phyloP scores from a whole-genome alignment of 2,888 invertebrate genomes.

The Fragum sueziense region DNA sequence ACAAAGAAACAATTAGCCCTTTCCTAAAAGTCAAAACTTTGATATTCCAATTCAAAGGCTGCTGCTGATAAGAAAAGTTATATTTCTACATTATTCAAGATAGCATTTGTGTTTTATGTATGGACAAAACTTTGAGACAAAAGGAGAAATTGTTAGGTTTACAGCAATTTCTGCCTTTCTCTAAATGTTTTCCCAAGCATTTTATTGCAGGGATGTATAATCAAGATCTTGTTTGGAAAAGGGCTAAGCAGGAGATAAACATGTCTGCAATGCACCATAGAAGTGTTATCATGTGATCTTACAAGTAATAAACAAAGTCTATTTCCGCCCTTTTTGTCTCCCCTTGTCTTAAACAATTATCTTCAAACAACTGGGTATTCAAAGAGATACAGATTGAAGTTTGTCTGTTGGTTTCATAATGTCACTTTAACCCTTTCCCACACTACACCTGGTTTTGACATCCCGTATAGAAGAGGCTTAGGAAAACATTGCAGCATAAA shows the following conservation, averaged over 20 bases:
- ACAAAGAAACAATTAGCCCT: not conserved
- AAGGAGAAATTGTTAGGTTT: constrained; percentile 9
- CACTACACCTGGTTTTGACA: no score
- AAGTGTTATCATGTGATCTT: not conserved
- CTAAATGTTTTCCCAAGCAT: not conserved
- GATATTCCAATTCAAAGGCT: not conserved
- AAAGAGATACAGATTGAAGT: no score
- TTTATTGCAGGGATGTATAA: not conserved
- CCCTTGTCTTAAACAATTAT: not conserved
- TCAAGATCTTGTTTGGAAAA: not conserved
- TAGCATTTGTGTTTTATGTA: not conserved
- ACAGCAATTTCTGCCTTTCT: not conserved
- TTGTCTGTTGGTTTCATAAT: no score
- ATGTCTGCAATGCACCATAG: not conserved
- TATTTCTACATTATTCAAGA: not conserved
- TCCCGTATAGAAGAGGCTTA: no score
- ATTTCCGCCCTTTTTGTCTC: not conserved
- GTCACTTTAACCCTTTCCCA: no score
- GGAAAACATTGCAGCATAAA: no score
- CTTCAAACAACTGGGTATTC: no score
- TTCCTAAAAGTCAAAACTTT: not conserved
- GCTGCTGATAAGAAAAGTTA: not conserved
- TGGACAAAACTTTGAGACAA: not conserved
- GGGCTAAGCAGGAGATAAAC: not conserved
- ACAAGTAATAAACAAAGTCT: not conserved